These are phyloP conservation scores for Ectropis crepuscularia DNA, from an alignment of 2,888 invertebrate genomes.

Conservation along the genomic window DNA sequence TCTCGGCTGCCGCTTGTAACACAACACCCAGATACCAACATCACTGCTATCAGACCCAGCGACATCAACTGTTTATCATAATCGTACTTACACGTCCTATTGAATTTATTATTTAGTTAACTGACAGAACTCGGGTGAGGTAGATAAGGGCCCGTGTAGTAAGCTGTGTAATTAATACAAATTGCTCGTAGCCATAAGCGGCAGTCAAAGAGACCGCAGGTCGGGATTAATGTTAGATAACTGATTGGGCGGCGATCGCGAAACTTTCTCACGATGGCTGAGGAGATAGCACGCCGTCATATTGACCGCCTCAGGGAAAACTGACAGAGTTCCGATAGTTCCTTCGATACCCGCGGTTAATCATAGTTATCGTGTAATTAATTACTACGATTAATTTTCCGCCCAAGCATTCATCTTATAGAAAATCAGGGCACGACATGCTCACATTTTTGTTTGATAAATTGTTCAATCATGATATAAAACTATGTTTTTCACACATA, in stretches of 20 bases:
- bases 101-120: constrained; percentile 43
- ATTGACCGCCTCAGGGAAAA: constrained; percentile 47
- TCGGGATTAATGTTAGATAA: constrained; percentile 68
- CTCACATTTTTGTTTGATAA: background rate
- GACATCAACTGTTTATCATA: constrained; percentile 45
- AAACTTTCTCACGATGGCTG: constrained; percentile 75
- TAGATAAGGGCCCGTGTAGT: constrained; percentile 61
- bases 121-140: constrained; percentile 38
- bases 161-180: constrained; percentile 75
- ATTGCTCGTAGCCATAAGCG: constrained; percentile 65
- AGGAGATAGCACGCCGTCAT: constrained; percentile 52
- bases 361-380: constrained; percentile 43
- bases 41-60: constrained; percentile 43
- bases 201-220: constrained; percentile 73
- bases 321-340: constrained; percentile 52
- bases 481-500: constrained; percentile 16
- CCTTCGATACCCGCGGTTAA: constrained; percentile 48
- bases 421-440: constrained; percentile 11
- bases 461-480: constrained; percentile 10
- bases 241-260: constrained; percentile 69
- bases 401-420: constrained; percentile 11
- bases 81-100: constrained; percentile 37
- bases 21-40: constrained; percentile 48
- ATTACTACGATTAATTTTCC: constrained; percentile 22
- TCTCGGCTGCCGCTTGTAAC: constrained; percentile 53